Percentiles rank a stretch among this genome's conserved stretches.
Evolutionary conservation across 2,888 invertebrate genomes (phyloP).

Genomic region (Gastrophysa polygoni): DNA sequence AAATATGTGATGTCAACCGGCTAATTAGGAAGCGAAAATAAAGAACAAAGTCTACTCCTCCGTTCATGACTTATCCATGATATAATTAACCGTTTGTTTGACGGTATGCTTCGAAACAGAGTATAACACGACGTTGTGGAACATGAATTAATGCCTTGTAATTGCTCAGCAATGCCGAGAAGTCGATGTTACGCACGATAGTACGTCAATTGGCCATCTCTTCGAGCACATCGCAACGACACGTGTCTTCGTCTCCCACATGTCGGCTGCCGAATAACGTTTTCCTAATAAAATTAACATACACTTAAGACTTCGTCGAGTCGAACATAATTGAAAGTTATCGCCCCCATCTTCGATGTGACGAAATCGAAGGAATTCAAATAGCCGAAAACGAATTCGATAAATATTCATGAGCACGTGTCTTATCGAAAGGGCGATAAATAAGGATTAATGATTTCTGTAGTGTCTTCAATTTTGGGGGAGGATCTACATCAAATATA

Average conservation of each 20-base stretch:
- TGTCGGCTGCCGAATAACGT: conserved; percentile 7
- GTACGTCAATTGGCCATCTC: background rate
- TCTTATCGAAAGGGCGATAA: no score
- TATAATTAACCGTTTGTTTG: no score
- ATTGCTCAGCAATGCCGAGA: background rate
- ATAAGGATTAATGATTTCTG: no score
- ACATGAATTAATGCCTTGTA: background rate
- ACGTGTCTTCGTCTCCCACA: conserved; percentile 21
- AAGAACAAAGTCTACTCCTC: no score
- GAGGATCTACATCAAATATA: no score
- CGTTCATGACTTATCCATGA: no score
- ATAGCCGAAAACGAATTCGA: background rate
- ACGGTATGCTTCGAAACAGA: no score
- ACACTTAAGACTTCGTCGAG: conserved; percentile 11
- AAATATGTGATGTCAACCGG: no score
- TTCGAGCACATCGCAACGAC: background rate
- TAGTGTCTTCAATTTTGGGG: no score
- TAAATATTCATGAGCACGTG: background rate
- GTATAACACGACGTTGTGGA: no score
- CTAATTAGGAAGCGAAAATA: no score
- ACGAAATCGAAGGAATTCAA: background rate
- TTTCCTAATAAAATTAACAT: conserved; percentile 14
- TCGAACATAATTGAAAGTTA: conserved; percentile 6
- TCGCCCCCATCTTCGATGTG: background rate
- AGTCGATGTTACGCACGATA: background rate